phyloP scores from a whole-genome alignment of 2,113 vertebrate species.

The Columba janthina region DNA sequence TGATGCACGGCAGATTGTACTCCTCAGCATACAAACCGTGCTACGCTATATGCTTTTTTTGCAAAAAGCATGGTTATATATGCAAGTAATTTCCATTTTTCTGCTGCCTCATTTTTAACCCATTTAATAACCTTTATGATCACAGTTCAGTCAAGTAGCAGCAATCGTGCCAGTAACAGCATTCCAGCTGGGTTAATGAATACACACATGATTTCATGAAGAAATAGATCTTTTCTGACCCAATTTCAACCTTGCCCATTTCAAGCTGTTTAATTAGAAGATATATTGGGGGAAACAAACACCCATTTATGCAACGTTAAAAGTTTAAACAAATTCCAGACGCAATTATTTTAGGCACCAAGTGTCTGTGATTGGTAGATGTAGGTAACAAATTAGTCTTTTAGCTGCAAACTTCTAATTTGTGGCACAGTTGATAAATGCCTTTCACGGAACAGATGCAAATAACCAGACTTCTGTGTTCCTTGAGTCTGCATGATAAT shows the following conservation, averaged over 20 bases:
- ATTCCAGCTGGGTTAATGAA: conserved; percentile 54
- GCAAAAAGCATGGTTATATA: not conserved
- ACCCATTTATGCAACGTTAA: conserved; percentile 35
- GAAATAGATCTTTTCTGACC: conserved; percentile 47
- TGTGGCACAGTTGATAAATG: conserved; percentile 62
- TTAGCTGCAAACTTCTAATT: conserved; percentile 52
- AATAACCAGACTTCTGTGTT: conserved; percentile 65
- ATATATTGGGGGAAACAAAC: conserved; percentile 48
- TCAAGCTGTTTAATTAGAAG: conserved; percentile 54
- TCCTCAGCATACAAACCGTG: not conserved
- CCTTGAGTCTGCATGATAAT: conserved; percentile 67
- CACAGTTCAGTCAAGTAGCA: conserved; percentile 42
- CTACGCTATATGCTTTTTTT: not conserved
- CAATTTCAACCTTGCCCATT: conserved; percentile 38
- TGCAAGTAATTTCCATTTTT: conserved; percentile 33
- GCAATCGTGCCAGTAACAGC: not conserved
- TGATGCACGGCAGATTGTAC: not conserved
- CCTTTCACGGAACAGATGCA: conserved; percentile 63
- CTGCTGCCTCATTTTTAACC: conserved; percentile 58
- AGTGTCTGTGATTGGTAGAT: conserved; percentile 19
- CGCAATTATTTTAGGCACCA: conserved; percentile 28
- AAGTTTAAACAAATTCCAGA: conserved; percentile 62
- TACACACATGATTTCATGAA: conserved; percentile 39
- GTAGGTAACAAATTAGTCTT: conserved; percentile 64
- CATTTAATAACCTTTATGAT: conserved; percentile 57